phyloP scores from a whole-genome alignment of 2,888 invertebrate genomes.

The Orchesella flavescens region DNA sequence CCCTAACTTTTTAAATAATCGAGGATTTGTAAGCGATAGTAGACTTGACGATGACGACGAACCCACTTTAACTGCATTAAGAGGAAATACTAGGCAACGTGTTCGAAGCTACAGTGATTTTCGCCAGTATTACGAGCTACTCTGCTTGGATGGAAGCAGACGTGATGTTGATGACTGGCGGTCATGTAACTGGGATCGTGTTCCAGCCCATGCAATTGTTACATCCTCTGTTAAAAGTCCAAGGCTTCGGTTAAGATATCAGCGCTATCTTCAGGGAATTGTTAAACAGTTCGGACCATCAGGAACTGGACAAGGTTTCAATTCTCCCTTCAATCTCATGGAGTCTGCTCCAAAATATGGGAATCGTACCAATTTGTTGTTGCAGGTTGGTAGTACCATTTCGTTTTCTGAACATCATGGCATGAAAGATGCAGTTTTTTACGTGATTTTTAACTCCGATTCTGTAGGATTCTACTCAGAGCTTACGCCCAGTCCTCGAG shows the following conservation, averaged over 20 bases:
- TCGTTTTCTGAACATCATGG: slow-evolving; percentile 37
- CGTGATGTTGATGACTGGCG: slow-evolving; percentile 81
- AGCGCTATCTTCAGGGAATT: slow-evolving; percentile 73
- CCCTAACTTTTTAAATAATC: not conserved
- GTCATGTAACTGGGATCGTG: slow-evolving; percentile 88
- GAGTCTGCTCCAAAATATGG: slow-evolving; percentile 82
- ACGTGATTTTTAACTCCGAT: not conserved
- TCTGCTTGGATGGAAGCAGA: slow-evolving; percentile 87
- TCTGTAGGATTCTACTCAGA: slow-evolving; percentile 82
- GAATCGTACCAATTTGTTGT: slow-evolving; percentile 82
- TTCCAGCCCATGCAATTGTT: slow-evolving; percentile 88
- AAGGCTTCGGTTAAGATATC: slow-evolving; percentile 76
- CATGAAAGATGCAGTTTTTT: not conserved
- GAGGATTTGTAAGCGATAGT: slow-evolving; percentile 40
- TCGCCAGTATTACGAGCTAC: slow-evolving; percentile 82
- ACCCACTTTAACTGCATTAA: slow-evolving; percentile 22
- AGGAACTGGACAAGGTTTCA: slow-evolving; percentile 18
- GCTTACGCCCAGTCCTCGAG: slow-evolving; percentile 81
- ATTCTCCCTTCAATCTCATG: slow-evolving; percentile 78
- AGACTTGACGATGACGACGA: not conserved
- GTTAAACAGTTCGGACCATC: slow-evolving; percentile 72
- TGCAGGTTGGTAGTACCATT: slow-evolving; percentile 79
- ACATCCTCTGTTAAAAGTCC: slow-evolving; percentile 85
- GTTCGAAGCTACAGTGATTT: slow-evolving; percentile 61
- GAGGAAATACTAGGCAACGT: slow-evolving; percentile 3